Evolutionary conservation across 2,888 invertebrate genomes (phyloP).

Genomic region (Drosophila prolongata): DNA sequence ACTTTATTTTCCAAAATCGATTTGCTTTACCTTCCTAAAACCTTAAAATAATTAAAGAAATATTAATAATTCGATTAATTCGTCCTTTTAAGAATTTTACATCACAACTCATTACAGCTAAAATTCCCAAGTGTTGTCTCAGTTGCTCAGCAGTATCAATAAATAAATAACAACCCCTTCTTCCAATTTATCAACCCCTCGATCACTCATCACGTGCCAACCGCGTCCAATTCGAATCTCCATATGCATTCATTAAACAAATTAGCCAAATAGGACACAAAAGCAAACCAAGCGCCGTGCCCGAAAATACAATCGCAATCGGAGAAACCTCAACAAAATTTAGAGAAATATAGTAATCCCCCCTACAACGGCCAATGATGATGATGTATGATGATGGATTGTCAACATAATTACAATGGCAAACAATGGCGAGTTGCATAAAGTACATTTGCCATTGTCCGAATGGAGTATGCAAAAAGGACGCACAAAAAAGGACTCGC

Average conservation of each 20-base stretch:
- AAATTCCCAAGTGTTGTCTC: background rate
- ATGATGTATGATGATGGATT: slow-evolving; percentile 83
- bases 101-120: too few relatives aligned
- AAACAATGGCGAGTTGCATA: slow-evolving; percentile 74
- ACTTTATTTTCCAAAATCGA: too few relatives aligned
- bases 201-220: slow-evolving; percentile 47
- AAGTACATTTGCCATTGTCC: slow-evolving; percentile 50
- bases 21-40: too few relatives aligned
- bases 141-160: background rate
- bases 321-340: slow-evolving; percentile 40
- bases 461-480: slow-evolving; percentile 49
- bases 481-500: slow-evolving; percentile 52
- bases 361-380: slow-evolving; percentile 20
- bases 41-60: too few relatives aligned
- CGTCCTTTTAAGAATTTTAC: too few relatives aligned
- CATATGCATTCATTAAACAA: slow-evolving; percentile 49
- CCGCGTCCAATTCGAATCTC: slow-evolving; percentile 30
- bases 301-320: slow-evolving; percentile 18
- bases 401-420: slow-evolving; percentile 81
- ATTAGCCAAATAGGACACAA: slow-evolving; percentile 42
- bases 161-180: slow-evolving; percentile 28
- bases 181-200: background rate
- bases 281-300: slow-evolving; percentile 21
- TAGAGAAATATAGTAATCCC: slow-evolving; percentile 21
- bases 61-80: too few relatives aligned